Percentiles rank a stretch among this genome's conserved stretches.
Conservation (phyloP, 2,888 invertebrate genomes). For the Leucoma salicis region DNA sequence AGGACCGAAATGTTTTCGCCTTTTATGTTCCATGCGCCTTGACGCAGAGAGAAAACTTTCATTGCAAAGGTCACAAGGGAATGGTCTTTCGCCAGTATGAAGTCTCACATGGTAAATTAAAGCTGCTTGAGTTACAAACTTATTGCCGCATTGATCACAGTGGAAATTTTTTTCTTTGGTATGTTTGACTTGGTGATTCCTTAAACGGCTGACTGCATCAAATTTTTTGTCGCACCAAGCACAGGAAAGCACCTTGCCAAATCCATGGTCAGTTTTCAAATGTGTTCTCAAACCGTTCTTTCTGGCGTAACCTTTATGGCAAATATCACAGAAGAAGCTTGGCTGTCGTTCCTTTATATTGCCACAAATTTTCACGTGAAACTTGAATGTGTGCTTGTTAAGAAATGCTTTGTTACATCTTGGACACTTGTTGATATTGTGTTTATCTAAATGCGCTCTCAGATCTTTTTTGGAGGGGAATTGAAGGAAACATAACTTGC, state of each 20-base stretch:
- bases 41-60: conserved; percentile 73
- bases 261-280: conserved; percentile 62
- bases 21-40: conserved; percentile 69
- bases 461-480: conserved; percentile 56
- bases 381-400: conserved; percentile 50
- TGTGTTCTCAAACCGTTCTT: conserved; percentile 59
- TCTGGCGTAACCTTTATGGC: conserved; percentile 67
- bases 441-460: conserved; percentile 54
- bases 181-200: conserved; percentile 66
- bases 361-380: conserved; percentile 57
- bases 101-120: conserved; percentile 66
- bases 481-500: conserved; percentile 55
- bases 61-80: conserved; percentile 58
- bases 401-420: conserved; percentile 52
- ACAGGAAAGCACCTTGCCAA: conserved; percentile 65
- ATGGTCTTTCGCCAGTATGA: conserved; percentile 73
- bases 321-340: conserved; percentile 54
- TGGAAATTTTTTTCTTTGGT: conserved; percentile 69
- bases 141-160: conserved; percentile 58
- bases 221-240: conserved; percentile 64
- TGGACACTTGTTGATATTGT: conserved; percentile 51
- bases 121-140: conserved; percentile 71
- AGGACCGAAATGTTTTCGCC: conserved; percentile 67
- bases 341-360: conserved; percentile 30
- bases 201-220: conserved; percentile 70